These are phyloP conservation scores for Micrasema longulum DNA, from an alignment of 1,140 invertebrate species.

Conservation along the genomic window DNA sequence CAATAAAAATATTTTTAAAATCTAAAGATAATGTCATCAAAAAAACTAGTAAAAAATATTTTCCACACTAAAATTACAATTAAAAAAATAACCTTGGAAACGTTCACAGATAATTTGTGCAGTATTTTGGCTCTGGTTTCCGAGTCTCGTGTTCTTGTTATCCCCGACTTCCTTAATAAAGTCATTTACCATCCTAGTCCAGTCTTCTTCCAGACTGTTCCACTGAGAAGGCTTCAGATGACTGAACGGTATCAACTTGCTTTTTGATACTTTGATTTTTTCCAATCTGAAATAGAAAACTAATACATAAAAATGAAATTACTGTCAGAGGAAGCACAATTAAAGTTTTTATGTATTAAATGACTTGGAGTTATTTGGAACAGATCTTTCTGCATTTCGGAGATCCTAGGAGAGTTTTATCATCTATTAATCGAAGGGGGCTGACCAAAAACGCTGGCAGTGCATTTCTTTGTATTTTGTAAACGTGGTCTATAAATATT, in stretches of 20 bases:
- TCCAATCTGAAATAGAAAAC: slow-evolving; percentile 31
- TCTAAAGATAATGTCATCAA: neutral
- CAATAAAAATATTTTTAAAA: neutral
- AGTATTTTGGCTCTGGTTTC: slow-evolving; percentile 8
- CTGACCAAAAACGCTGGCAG: too few relatives aligned
- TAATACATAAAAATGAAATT: neutral
- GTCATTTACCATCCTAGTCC: slow-evolving; percentile 36
- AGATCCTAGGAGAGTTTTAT: too few relatives aligned
- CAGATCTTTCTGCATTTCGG: too few relatives aligned
- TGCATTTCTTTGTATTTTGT: too few relatives aligned
- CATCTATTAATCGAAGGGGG: too few relatives aligned
- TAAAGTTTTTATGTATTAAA: too few relatives aligned
- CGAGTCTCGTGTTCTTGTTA: neutral
- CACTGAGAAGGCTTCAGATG: slow-evolving; percentile 41
- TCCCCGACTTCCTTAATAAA: neutral
- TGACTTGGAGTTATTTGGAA: too few relatives aligned
- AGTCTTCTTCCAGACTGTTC: slow-evolving; percentile 37
- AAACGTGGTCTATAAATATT: too few relatives aligned
- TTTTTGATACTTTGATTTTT: slow-evolving; percentile 40
- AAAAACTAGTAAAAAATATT: neutral
- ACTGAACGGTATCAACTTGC: slow-evolving; percentile 36
- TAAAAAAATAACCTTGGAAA: slow-evolving; percentile 11
- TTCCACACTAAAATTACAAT: too few relatives aligned
- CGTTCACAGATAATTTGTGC: neutral
- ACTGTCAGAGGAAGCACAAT: neutral